Evolutionary conservation across 1,140 invertebrate genomes (phyloP), one percentile per base, ranked within the genome.

Genomic region (Macrocentrus cingulum): DNA sequence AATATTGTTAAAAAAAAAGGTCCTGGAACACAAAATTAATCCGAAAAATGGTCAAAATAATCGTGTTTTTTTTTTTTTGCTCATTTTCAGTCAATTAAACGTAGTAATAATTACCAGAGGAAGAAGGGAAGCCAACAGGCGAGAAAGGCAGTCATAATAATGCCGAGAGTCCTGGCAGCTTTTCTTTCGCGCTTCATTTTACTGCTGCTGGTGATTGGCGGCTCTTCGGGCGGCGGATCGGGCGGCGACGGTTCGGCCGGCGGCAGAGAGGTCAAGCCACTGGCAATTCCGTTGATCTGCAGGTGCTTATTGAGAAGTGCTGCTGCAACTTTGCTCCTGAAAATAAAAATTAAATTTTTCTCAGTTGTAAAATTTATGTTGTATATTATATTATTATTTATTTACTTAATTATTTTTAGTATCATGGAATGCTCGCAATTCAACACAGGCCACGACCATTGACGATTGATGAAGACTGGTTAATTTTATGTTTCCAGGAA

Each of bases 81-180:
- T n/a, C n/a, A n/a, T n/a, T n/a, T n/a, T n/a, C n/a, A n/a, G n/a
- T n/a, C n/a, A n/a, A n/a, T n/a, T n/a, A 13, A 39, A 37, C 57
- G 55, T 54, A 54, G 15, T 18, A 36, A 25, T 48, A 18, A 55
- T 82, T 80, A 91, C 92, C 90, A 92, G 56, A 93, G 81, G 76
- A 98, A 98, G 81, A 98, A 98, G 1, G 95, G 95, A 49, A 96
- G 82, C 92, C 94, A 97, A 77, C 94, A 97, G 4, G 92, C 85
- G 44, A 97, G 81, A 77, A 97, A 96, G 1, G 91, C 92, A 16
- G 92, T 92, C 88, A 97, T 95, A 69, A 97, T 95, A 72, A 97
- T 95, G 34, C 94, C 95, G 15, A 98, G 83, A 0, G 95, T 98
- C 67, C 94, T 87, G 2, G 94, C 94, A 0, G 94, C 94, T 76